phyloP scores from a whole-genome alignment of 2,888 invertebrate genomes.

The Cheilosia soror region DNA sequence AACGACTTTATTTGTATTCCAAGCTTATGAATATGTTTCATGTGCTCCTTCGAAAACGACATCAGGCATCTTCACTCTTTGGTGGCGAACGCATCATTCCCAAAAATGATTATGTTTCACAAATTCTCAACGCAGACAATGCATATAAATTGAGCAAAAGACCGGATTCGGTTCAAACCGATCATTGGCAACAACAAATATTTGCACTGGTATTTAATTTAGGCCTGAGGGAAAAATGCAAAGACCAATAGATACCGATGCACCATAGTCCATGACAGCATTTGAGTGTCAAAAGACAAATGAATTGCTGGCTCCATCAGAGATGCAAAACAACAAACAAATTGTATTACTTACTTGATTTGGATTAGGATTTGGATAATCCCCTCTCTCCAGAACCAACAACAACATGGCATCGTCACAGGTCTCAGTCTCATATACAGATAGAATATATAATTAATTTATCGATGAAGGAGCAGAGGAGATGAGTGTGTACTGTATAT shows the following conservation, averaged over 20 bases:
- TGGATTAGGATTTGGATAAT: slow-evolving; percentile 15
- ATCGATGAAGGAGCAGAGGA: slow-evolving; percentile 37
- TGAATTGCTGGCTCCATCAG: slow-evolving; percentile 10
- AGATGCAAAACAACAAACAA: slow-evolving; percentile 41
- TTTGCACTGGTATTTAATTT: slow-evolving; percentile 14
- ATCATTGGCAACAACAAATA: slow-evolving; percentile 36
- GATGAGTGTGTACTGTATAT: neutral
- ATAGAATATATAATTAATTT: slow-evolving; percentile 60
- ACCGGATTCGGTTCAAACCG: slow-evolving; percentile 26
- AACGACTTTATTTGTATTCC: slow-evolving; percentile 7
- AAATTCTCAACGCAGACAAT: slow-evolving; percentile 19
- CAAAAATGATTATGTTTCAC: slow-evolving; percentile 38
- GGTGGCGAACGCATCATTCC: slow-evolving; percentile 28
- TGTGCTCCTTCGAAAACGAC: neutral
- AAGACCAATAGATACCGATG: slow-evolving; percentile 11
- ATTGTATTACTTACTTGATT: slow-evolving; percentile 54
- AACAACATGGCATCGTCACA: neutral
- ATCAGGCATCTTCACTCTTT: slow-evolving; percentile 2
- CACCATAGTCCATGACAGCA: neutral
- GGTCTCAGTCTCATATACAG: slow-evolving; percentile 1
- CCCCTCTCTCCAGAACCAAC: neutral
- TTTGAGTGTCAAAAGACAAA: slow-evolving; percentile 60
- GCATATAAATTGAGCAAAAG: slow-evolving; percentile 45
- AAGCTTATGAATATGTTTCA: slow-evolving; percentile 18
- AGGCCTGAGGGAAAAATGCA: slow-evolving; percentile 5